Conservation (phyloP, 2,888 invertebrate genomes). For the Spisula subtruncata region DNA sequence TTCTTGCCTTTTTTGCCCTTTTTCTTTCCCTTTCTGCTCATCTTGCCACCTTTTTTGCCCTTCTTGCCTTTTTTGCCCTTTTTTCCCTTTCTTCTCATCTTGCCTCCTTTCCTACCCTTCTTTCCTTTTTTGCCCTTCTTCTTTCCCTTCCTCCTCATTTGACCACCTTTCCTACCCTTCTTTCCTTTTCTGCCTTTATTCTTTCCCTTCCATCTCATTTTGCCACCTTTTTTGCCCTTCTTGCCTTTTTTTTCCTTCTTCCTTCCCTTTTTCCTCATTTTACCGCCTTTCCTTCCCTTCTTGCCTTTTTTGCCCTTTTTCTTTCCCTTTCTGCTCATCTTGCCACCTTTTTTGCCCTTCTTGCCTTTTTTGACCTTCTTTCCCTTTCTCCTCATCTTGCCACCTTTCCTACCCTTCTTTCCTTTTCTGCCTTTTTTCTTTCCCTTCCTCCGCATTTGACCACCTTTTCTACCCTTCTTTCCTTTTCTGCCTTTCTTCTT, state of each 20-base stretch:
- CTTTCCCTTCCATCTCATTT: background rate
- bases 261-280: background rate
- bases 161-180: background rate
- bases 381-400: background rate
- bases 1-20: background rate
- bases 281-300: background rate
- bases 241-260: background rate
- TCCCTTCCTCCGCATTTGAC: background rate
- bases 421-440: background rate
- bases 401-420: slow-evolving; percentile 4
- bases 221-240: background rate
- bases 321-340: background rate
- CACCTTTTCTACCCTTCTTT: too few relatives aligned
- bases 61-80: background rate
- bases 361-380: background rate
- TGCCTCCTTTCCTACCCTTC: background rate
- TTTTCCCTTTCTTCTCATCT: slow-evolving; percentile 23
- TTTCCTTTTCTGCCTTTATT: background rate
- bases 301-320: background rate
- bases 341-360: background rate
- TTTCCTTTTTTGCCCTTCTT: background rate
- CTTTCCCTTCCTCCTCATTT: background rate
- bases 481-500: background rate
- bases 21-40: background rate
- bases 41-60: background rate